A percentile compares a stretch with the other conserved stretches of the same genome.
phyloP scores from a whole-genome alignment of 2,113 vertebrate species.

The Diphyllodes magnificus region DNA sequence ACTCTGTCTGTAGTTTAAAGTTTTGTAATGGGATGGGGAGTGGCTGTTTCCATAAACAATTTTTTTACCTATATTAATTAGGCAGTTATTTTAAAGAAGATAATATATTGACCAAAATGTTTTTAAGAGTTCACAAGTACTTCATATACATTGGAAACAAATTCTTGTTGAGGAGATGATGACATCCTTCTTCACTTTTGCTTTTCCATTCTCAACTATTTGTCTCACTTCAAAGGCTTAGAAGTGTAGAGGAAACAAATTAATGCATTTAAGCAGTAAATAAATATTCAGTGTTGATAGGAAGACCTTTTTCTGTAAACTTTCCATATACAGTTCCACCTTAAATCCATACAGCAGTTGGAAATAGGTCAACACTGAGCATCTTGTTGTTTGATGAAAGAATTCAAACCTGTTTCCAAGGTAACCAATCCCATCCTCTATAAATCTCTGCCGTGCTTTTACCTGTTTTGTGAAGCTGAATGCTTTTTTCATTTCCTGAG shows the following conservation, averaged over 20 bases:
- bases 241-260: not conserved
- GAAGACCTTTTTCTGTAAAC: not conserved
- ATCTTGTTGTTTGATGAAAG: constrained; percentile 59
- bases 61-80: not conserved
- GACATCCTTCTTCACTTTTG: not conserved
- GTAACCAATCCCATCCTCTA: constrained; percentile 57
- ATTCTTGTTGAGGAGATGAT: not conserved
- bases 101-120: not conserved
- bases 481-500: constrained; percentile 38
- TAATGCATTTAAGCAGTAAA: not conserved
- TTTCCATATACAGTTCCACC: not conserved
- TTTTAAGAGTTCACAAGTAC: not conserved
- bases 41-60: not conserved
- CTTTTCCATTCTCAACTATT: not conserved
- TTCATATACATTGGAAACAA: not conserved
- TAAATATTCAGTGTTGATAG: not conserved
- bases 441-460: constrained; percentile 20
- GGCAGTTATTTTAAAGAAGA: not conserved
- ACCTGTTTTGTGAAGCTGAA: constrained; percentile 42
- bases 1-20: not conserved
- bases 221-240: not conserved
- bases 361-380: constrained; percentile 49
- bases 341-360: constrained; percentile 22
- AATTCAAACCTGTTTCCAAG: constrained; percentile 70
- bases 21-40: not conserved